phyloP scores from a whole-genome alignment of 1,140 invertebrate species.

The Pomacea maculata region DNA sequence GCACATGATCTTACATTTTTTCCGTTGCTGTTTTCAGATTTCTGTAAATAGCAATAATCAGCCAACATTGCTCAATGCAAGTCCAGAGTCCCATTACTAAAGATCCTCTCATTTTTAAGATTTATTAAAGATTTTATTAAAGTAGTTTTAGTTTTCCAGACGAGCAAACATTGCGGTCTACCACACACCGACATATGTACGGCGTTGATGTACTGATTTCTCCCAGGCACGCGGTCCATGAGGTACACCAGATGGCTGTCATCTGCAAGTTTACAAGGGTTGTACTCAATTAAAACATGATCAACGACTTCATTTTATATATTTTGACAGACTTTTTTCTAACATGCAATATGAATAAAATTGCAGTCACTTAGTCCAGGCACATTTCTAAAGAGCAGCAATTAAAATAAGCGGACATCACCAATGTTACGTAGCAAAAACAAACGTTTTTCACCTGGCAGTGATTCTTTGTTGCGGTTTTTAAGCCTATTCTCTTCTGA shows the following conservation, averaged over 20 bases:
- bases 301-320: too few relatives aligned
- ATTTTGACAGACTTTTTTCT: too few relatives aligned
- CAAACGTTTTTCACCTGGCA: not conserved
- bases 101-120: too few relatives aligned
- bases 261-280: not conserved
- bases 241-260: constrained; percentile 14
- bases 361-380: not conserved
- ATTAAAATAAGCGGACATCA: not conserved
- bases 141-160: too few relatives aligned
- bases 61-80: too few relatives aligned
- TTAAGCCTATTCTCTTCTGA: not conserved
- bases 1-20: too few relatives aligned
- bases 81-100: too few relatives aligned
- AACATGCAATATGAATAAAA: too few relatives aligned
- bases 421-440: not conserved
- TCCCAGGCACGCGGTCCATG: not conserved
- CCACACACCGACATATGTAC: constrained; percentile 4
- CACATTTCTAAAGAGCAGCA: not conserved
- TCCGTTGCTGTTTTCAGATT: too few relatives aligned
- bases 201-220: constrained; percentile 21
- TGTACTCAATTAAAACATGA: not conserved
- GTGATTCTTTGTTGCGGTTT: constrained; percentile 1
- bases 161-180: not conserved
- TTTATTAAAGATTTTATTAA: too few relatives aligned
- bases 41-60: too few relatives aligned